Conservation (phyloP, 2,888 invertebrate species). For the Melieria crassipennis region DNA sequence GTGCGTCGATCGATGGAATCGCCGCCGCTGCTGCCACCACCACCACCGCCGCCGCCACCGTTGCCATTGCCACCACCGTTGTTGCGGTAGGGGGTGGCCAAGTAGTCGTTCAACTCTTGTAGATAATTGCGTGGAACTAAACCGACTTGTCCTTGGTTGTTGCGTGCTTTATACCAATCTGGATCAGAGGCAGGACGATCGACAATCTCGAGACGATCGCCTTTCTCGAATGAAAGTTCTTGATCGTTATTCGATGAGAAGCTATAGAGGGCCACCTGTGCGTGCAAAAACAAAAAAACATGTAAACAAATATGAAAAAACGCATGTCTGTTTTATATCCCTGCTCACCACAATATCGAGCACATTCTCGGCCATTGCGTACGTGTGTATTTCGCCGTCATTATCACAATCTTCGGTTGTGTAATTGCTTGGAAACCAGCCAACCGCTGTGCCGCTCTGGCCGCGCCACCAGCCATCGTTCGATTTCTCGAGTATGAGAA, state of each 20-base stretch:
- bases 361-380: conserved; percentile 95
- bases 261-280: conserved; percentile 86
- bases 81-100: conserved; percentile 82
- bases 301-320: not conserved
- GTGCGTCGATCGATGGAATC: conserved; percentile 67
- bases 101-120: conserved; percentile 90
- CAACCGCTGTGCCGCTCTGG: conserved; percentile 73
- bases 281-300: conserved; percentile 14
- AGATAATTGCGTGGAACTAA: conserved; percentile 96
- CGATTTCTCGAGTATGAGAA: conserved; percentile 96
- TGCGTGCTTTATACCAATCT: conserved; percentile 96
- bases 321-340: not conserved
- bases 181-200: conserved; percentile 97
- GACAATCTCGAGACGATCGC: conserved; percentile 94
- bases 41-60: conserved; percentile 59
- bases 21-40: conserved; percentile 62
- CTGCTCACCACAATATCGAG: conserved; percentile 85
- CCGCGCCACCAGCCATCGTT: conserved; percentile 99
- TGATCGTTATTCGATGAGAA: conserved; percentile 95
- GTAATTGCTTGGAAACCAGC: conserved; percentile 98
- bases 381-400: conserved; percentile 89
- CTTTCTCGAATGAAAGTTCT: conserved; percentile 96
- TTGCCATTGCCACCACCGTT: conserved; percentile 66
- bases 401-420: conserved; percentile 90
- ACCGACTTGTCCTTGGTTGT: conserved; percentile 90